Conservation (phyloP, 1,140 invertebrate species). For the Pogonomyrmex californicus region DNA sequence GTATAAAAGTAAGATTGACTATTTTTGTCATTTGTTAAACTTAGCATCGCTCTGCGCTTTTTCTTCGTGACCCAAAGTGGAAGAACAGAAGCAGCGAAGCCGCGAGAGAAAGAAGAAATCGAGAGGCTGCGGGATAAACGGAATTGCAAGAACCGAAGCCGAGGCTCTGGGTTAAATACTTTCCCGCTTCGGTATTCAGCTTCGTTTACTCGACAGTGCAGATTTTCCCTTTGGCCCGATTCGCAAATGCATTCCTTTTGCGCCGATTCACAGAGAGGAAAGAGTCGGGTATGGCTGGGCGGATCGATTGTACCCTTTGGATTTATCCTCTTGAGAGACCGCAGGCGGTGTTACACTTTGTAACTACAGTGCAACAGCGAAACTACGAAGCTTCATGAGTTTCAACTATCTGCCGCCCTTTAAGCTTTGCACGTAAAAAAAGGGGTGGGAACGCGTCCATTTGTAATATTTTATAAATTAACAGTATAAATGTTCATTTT, state of each 20-base stretch:
- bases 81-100: slow-evolving; percentile 1
- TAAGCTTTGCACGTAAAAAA: slow-evolving; percentile 31
- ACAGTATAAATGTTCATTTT: not conserved
- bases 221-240: slow-evolving; percentile 72
- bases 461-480: slow-evolving; percentile 11
- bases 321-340: slow-evolving; percentile 63
- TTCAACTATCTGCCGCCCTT: slow-evolving; percentile 41
- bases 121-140: slow-evolving; percentile 46
- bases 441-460: too few species aligned
- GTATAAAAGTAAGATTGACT: slow-evolving; percentile 6
- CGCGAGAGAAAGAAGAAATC: slow-evolving; percentile 29
- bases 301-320: slow-evolving; percentile 64
- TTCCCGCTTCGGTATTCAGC: slow-evolving; percentile 69
- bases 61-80: not conserved
- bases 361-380: slow-evolving; percentile 59
- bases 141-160: slow-evolving; percentile 27
- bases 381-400: slow-evolving; percentile 53
- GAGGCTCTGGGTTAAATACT: slow-evolving; percentile 74
- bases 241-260: slow-evolving; percentile 72
- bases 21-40: not conserved
- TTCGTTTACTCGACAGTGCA: slow-evolving; percentile 72
- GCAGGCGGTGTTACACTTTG: slow-evolving; percentile 59
- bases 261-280: slow-evolving; percentile 52
- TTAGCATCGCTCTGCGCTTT: not conserved
- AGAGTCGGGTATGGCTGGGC: not conserved